phyloP scores from a whole-genome alignment of 2,113 vertebrate genomes.

The Malurus elegans region DNA sequence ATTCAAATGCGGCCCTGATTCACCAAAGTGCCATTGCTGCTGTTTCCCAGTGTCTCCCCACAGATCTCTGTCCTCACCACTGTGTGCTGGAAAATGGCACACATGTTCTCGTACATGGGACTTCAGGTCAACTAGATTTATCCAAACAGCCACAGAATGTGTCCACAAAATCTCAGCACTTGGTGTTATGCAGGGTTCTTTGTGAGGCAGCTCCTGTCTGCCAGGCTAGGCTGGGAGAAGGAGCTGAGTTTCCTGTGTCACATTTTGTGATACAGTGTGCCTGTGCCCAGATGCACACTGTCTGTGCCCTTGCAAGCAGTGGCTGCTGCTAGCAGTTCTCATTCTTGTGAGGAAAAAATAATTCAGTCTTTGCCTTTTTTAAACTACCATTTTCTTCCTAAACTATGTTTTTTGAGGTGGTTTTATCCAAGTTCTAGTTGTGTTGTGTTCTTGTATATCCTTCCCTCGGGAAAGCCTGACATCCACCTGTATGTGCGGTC shows the following conservation, averaged over 20 bases:
- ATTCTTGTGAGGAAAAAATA: neutral
- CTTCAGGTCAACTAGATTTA: neutral
- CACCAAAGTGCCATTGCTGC: neutral
- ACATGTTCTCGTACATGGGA: rapidly evolving
- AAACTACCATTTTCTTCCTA: neutral
- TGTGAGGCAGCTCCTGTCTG: neutral
- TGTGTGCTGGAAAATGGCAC: rapidly evolving
- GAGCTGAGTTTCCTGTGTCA: neutral
- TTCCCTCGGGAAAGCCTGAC: neutral
- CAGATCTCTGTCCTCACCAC: neutral
- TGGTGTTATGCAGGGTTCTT: rapidly evolving
- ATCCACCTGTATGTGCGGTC: neutral
- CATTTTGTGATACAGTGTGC: neutral
- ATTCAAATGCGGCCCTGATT: neutral
- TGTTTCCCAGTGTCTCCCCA: neutral
- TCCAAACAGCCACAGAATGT: rapidly evolving
- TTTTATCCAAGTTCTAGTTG: neutral
- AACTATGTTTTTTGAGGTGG: neutral
- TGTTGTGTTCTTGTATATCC: neutral
- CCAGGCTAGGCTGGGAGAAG: neutral
- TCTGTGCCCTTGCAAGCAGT: neutral
- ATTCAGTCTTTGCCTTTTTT: neutral
- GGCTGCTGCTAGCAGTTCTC: neutral
- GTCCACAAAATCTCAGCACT: neutral
- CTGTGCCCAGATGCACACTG: neutral